phyloP scores from a whole-genome alignment of 1,140 invertebrate species.

The Nebria ingens region DNA sequence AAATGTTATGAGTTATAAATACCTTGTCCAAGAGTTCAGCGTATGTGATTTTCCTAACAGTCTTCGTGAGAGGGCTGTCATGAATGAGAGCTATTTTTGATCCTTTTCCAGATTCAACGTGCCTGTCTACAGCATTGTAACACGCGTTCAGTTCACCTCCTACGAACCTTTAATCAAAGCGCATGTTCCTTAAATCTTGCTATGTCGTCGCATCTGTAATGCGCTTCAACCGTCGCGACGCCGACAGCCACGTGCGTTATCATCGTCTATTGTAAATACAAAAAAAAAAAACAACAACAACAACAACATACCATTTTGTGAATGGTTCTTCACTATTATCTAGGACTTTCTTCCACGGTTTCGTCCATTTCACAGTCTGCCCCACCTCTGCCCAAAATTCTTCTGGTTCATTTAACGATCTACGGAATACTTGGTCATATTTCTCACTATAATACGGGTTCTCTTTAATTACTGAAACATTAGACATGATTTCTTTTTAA shows the following conservation, averaged over 20 bases:
- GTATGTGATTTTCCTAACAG: constrained; percentile 67
- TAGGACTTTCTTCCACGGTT: constrained; percentile 71
- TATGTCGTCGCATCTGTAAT: not conserved
- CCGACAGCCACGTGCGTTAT: too few relatives aligned
- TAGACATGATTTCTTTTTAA: too few relatives aligned
- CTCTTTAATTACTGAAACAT: not conserved
- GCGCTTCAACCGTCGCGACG: not conserved
- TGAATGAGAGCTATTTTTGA: constrained; percentile 74
- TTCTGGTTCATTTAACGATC: constrained; percentile 66
- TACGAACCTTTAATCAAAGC: constrained; percentile 54
- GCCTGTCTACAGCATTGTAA: constrained; percentile 85
- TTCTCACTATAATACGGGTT: constrained; percentile 29
- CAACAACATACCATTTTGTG: constrained; percentile 80
- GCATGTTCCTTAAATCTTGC: not conserved
- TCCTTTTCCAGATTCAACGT: constrained; percentile 69
- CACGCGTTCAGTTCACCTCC: constrained; percentile 87
- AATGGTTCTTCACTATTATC: constrained; percentile 76
- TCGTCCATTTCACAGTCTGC: constrained; percentile 64
- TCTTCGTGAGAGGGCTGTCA: constrained; percentile 77
- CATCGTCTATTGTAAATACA: not conserved
- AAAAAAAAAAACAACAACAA: not conserved
- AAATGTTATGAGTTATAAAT: constrained; percentile 12
- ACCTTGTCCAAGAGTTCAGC: constrained; percentile 67
- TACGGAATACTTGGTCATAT: constrained; percentile 56
- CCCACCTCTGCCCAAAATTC: constrained; percentile 79